Evolutionary conservation across 1,140 invertebrate species (phyloP), one percentile per base, ranked within the genome.

Genomic region (Drosophila subpulchrella): DNA sequence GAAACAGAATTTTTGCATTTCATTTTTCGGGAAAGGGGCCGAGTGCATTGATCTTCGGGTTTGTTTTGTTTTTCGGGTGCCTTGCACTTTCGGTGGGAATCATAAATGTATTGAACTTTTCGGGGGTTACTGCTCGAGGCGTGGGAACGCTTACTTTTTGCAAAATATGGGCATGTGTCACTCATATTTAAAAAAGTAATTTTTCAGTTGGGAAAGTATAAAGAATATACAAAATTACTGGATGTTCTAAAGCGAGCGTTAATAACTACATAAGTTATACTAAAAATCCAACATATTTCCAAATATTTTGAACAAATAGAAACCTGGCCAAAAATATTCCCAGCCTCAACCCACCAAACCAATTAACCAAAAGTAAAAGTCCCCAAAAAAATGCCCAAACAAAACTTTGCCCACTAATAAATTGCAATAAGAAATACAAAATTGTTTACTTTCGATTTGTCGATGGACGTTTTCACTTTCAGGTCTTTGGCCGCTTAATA

Each of bases 401-500:
- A 38, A 51, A 59, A 46, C n/a, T 20, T 15, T 67, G 46, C 38
- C 53, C 24, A 53, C 51, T 42, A 53, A 68, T 53, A 66, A 79
- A 58, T 57, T 79, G 47, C 55, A 75, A 65, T 24, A 36, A 48
- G 44, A 60, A 42, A 63, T 36, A 57, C 15, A 58, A 72, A 75
- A 42, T 58, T 47, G 47, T 60, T 75, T 65, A 88, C 82, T 85
- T 85, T 85, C 81, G 50, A 60, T 81, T 70, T 32, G 50, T 13
- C 20, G 39, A 44, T 54, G 34, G 48, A 73, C 88, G 51, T 76
- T 88, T 88, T 88, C 83, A 88, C 83, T 88, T 88, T 88, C 61
- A 61, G 79, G 79, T 88, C 79, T 83, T 88, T 80, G 82, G 77
- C 66, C 83, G 73, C 57, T 60, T 80, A 80, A 88, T 84, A 88